Conservation (phyloP, 2,797 vertebrate species). For the Chlorospingus semifuscus region DNA sequence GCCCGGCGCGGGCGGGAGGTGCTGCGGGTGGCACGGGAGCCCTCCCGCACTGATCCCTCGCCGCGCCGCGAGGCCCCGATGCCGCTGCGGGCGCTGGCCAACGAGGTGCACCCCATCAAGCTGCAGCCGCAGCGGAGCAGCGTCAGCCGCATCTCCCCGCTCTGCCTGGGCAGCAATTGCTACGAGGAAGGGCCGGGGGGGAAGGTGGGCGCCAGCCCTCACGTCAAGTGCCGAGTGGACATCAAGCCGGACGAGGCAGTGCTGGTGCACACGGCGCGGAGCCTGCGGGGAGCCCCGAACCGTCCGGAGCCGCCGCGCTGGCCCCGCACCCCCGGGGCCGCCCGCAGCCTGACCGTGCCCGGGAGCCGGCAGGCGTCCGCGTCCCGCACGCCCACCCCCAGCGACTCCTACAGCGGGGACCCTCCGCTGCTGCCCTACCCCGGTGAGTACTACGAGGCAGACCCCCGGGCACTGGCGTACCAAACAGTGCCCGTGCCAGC, state of each 20-base stretch:
- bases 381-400: constrained; percentile 89
- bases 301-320: constrained; percentile 73
- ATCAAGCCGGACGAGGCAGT: constrained; percentile 92
- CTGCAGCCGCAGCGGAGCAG: constrained; percentile 89
- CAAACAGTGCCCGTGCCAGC: constrained; percentile 79
- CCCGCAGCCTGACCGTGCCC: constrained; percentile 84
- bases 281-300: constrained; percentile 66
- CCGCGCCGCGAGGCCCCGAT: constrained; percentile 80
- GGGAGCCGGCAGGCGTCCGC: constrained; percentile 74
- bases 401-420: constrained; percentile 88
- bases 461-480: constrained; percentile 68
- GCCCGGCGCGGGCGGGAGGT: constrained; percentile 79
- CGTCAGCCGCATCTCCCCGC: constrained; percentile 85
- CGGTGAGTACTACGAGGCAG: constrained; percentile 77
- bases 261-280: constrained; percentile 83
- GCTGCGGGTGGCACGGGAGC: constrained; percentile 72
- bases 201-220: constrained; percentile 81
- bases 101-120: constrained; percentile 96
- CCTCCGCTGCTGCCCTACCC: constrained; percentile 81
- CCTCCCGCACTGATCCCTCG: constrained; percentile 74
- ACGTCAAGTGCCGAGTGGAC: constrained; percentile 92
- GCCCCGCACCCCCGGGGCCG: constrained; percentile 78
- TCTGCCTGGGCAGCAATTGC: constrained; percentile 87
- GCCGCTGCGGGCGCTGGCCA: constrained; percentile 82
- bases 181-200: constrained; percentile 73